Evolutionary conservation across 2,888 invertebrate species (phyloP), one percentile per base, ranked within the genome.

Genomic region (Spodoptera exigua): DNA sequence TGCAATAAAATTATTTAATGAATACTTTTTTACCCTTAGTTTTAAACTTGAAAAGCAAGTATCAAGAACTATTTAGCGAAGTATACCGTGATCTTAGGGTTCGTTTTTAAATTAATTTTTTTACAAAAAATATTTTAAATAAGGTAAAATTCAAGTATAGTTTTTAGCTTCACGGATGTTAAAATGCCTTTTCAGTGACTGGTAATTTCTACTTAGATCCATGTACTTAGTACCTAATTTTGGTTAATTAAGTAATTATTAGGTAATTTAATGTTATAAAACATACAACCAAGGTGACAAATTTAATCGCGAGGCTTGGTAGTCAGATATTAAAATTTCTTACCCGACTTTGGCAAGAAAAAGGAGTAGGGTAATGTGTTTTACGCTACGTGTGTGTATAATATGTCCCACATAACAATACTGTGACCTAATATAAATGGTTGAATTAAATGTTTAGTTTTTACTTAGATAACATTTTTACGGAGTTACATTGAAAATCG

Each of bases 281-380:
- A 11, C 10, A n/a, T 36, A 13, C n/a, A 27, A 14, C 14, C 21
- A 52, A 44, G 52, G 52, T 27, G n/a, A n/a, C n/a, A n/a, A n/a
- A n/a, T 7, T 27, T 27, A 27, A 27, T 36, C 21, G 27, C 21
- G 14, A 32, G 16, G 27, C 48, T 62, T 63, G 54, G 59, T 70
- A 70, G 70, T 58, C 14, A 53, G 34, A 44, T 47, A n/a, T n/a
- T n/a, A n/a, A n/a, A n/a, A 63, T 58, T 58, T 58, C 43, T 62
- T 57, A 48, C 51, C 32, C 52, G 54, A 58, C 58, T 51, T 57
- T 63, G 58, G 63, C 63, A 51, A 47, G 32, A 5, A 59, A 63
- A 63, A 69, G 55, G 68, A 70, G n/a, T n/a, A n/a, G 68, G 68
- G 68, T 63, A 63, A 63, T 69, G 64, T 12, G 27, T 37, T 63